These are phyloP conservation scores for Drosophila punjabiensis DNA, from an alignment of 1,140 invertebrate genomes.

Conservation along the genomic window DNA sequence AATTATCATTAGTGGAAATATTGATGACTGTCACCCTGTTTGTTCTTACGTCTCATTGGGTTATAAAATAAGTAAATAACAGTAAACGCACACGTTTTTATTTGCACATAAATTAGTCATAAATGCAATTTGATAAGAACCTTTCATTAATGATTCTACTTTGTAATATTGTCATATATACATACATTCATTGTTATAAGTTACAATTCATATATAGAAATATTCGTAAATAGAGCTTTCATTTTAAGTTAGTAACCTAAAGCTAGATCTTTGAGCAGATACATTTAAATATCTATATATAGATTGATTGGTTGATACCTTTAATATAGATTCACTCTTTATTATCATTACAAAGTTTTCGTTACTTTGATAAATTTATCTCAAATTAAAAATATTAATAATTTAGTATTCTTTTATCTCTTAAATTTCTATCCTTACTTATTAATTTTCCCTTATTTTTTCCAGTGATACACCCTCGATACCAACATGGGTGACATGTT, in stretches of 20 bases:
- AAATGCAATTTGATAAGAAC: background rate
- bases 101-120: background rate
- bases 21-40: conserved; percentile 4
- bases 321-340: no score
- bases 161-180: background rate
- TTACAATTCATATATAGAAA: no score
- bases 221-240: background rate
- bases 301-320: no score
- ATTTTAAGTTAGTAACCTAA: no score
- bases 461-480: conserved; percentile 27
- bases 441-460: background rate
- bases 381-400: no score
- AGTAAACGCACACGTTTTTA: conserved; percentile 7
- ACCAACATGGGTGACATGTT: conserved; percentile 91
- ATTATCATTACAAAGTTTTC: no score
- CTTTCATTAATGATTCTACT: background rate
- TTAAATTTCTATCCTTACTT: no score
- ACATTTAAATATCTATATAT: no score
- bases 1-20: conserved; percentile 14
- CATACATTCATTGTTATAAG: no score
- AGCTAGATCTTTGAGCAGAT: no score
- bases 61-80: conserved; percentile 12
- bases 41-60: conserved; percentile 1
- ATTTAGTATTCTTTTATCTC: no score
- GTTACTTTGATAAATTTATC: no score